A percentile compares a stretch with the other conserved stretches of the same genome.
Evolutionary conservation across 2,797 vertebrate genomes (phyloP).

Genomic region (Rhadinocentrus ornatus): DNA sequence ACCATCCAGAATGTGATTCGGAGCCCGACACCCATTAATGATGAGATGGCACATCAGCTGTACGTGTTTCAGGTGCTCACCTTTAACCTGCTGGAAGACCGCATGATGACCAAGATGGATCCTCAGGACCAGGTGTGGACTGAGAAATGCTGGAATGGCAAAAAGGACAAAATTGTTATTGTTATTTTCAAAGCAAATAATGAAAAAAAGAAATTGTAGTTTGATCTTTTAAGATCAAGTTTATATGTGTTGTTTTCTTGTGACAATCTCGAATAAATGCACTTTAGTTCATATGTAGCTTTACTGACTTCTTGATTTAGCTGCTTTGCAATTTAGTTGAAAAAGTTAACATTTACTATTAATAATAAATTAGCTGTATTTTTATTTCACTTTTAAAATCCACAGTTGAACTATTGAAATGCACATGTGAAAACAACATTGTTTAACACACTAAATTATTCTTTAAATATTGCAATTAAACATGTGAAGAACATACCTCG

Average conservation of each 20-base stretch:
- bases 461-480: not conserved
- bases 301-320: not conserved
- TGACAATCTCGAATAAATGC: not conserved
- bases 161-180: not conserved
- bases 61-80: conserved; percentile 97
- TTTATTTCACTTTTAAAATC: not conserved
- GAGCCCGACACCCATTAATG: conserved; percentile 91
- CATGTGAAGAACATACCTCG: not conserved
- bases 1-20: conserved; percentile 81
- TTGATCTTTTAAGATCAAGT: not conserved
- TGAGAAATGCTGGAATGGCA: not conserved
- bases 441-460: not conserved
- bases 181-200: not conserved
- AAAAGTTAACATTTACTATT: not conserved
- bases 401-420: not conserved
- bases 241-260: not conserved
- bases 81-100: conserved; percentile 96
- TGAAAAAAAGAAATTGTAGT: not conserved
- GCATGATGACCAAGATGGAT: conserved; percentile 99
- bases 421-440: not conserved
- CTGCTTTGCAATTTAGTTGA: not conserved
- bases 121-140: conserved; percentile 93
- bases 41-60: conserved; percentile 98
- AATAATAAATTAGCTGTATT: not conserved
- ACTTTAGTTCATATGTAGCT: too few relatives aligned